These are phyloP conservation scores for Andrena bicolor DNA, from an alignment of 2,888 invertebrate species.

Conservation along the genomic window DNA sequence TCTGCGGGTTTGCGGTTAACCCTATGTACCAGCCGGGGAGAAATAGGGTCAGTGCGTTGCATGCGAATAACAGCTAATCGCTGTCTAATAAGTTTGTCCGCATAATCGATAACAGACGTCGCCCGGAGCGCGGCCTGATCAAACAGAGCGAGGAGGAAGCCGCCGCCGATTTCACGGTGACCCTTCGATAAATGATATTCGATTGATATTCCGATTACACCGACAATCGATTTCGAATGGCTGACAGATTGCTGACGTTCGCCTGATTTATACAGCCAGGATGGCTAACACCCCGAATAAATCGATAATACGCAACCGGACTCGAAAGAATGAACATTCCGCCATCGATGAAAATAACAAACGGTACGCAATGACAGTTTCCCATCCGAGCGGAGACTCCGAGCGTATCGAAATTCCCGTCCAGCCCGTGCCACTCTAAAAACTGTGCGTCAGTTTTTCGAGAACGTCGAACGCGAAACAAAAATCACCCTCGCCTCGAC, in stretches of 20 bases:
- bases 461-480: conserved; percentile 11
- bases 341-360: not conserved
- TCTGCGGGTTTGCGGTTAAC: conserved; percentile 77
- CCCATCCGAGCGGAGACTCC: not conserved
- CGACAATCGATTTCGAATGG: conserved; percentile 31
- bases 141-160: conserved; percentile 28
- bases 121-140: conserved; percentile 49
- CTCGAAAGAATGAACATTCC: conserved; percentile 1
- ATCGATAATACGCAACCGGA: conserved; percentile 10
- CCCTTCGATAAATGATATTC: conserved; percentile 54
- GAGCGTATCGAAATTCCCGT: not conserved
- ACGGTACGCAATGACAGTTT: not conserved
- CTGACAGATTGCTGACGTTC: conserved; percentile 18
- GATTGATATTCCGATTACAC: conserved; percentile 37
- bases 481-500: conserved; percentile 35
- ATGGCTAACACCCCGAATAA: not conserved
- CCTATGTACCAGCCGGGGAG: conserved; percentile 63
- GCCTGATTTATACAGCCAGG: conserved; percentile 23
- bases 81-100: conserved; percentile 74
- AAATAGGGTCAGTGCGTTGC: conserved; percentile 75
- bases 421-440: conserved; percentile 6
- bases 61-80: conserved; percentile 77
- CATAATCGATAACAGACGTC: conserved; percentile 74
- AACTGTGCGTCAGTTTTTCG: conserved; percentile 29
- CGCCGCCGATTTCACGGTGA: conserved; percentile 48